Evolutionary conservation across 2,888 invertebrate genomes (phyloP), one percentile per base, ranked within the genome.

Genomic region (Drosophila borealis): DNA sequence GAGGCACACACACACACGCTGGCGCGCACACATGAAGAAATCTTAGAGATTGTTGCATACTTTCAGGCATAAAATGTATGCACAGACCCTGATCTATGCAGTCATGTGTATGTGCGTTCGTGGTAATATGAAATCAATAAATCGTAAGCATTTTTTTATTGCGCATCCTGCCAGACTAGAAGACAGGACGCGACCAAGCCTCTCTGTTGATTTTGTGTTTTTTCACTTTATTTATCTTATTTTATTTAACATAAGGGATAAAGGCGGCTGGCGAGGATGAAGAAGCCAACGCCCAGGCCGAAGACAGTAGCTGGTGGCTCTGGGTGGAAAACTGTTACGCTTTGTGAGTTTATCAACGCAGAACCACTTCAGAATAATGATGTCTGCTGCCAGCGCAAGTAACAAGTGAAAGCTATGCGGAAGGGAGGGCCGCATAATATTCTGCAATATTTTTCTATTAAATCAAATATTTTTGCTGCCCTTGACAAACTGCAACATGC

Each of bases 111-210:
- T 67, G 42, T 29, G 29, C 39, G 53, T 62, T 54, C 57, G 44
- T 55, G 37, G 69, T 86, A 83, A 83, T 83, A 89, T 80, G 76
- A 84, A 84, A 84, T 84, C 83, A 81, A 84, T 84, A 89, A 89
- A 89, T 73, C 70, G 78, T 78, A 74, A 80, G 78, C 68, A 70
- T 68, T 80, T 64, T 75, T 80, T 80, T 86, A 66, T 65, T 82
- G 62, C 50, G 67, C 65, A 70, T 59, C 70, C 56, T 36, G 56
- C 45, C 63, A 78, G 75, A 62, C 78, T 48, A 42, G 60, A 51
- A 48, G 46, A 68, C 50, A 50, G 37, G 49, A 57, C 61, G 61
- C 45, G 49, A 48, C 62, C 69, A 54, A 59, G 37, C 34, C 50
- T 21, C 29, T 55, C 53, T 62, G 53, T 51, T 39, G 57, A 25